Evolutionary conservation across 1,140 invertebrate genomes (phyloP).

Genomic region (Drosophila cardini): DNA sequence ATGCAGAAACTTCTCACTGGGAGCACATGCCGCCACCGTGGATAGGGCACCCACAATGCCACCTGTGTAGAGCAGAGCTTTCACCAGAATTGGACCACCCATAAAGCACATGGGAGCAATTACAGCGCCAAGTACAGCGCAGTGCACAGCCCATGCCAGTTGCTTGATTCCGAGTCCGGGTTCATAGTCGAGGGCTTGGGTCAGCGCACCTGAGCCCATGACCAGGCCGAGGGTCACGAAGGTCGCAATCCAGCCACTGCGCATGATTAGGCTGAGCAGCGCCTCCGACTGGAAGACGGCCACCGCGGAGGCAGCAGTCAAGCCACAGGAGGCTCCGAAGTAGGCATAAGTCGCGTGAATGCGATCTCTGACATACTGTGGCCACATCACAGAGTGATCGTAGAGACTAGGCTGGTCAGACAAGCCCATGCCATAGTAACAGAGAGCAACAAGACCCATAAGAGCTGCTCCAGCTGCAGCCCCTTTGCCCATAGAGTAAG

Average conservation of each 20-base stretch:
- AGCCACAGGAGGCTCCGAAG: constrained; percentile 93
- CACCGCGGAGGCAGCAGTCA: constrained; percentile 93
- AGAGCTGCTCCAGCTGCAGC: constrained; percentile 94
- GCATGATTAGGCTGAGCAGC: constrained; percentile 90
- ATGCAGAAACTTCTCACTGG: constrained; percentile 97
- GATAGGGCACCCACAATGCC: constrained; percentile 97
- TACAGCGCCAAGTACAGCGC: constrained; percentile 94
- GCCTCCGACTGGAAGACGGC: constrained; percentile 92
- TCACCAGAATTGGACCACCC: constrained; percentile 94
- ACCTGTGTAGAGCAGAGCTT: constrained; percentile 97
- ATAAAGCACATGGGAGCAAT: constrained; percentile 96
- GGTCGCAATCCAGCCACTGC: constrained; percentile 91
- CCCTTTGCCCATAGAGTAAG: constrained; percentile 94
- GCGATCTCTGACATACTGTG: constrained; percentile 95
- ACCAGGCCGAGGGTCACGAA: constrained; percentile 92
- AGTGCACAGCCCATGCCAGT: constrained; percentile 96
- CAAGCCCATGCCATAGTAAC: constrained; percentile 97
- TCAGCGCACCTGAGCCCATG: constrained; percentile 94
- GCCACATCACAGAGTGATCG: constrained; percentile 96
- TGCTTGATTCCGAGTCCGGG: constrained; percentile 96
- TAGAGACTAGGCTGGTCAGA: constrained; percentile 91
- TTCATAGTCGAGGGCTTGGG: constrained; percentile 91
- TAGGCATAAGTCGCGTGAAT: constrained; percentile 97
- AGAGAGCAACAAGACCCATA: constrained; percentile 95
- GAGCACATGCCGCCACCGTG: constrained; percentile 97